A percentile compares a stretch with the other conserved stretches of the same genome.
Conservation (phyloP, 2,797 vertebrate genomes). For the Enteromius anoplus region DNA sequence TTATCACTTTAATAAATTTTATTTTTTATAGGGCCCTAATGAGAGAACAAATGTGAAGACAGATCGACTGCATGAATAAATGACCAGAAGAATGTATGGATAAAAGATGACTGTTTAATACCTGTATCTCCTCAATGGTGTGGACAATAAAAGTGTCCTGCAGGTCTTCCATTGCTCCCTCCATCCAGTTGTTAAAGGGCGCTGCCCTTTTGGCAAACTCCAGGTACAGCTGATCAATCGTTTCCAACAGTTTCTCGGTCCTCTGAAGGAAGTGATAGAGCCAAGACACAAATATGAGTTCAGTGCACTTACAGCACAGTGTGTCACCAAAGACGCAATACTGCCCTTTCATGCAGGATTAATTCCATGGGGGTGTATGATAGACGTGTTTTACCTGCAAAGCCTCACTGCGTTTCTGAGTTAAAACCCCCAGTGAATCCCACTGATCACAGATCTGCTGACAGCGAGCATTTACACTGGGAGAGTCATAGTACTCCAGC, state of each 20-base stretch:
- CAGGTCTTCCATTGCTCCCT: conserved; percentile 97
- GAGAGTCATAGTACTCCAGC: conserved; percentile 98
- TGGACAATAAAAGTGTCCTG: conserved; percentile 98
- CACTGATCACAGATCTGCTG: conserved; percentile 98
- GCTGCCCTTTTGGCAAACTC: conserved; percentile 97
- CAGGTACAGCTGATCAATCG: conserved; percentile 95
- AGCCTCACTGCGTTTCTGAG: conserved; percentile 94
- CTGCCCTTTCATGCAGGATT: too few species aligned
- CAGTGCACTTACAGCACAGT: background rate
- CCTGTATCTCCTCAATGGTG: conserved; percentile 98
- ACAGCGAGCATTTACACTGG: conserved; percentile 94
- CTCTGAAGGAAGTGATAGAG: conserved; percentile 73
- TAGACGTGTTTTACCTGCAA: conserved; percentile 81
- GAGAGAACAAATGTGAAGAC: background rate
- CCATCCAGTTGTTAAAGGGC: conserved; percentile 99
- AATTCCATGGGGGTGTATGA: background rate
- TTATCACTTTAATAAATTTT: background rate
- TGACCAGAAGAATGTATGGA: background rate
- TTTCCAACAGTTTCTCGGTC: conserved; percentile 96
- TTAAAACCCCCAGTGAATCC: conserved; percentile 90
- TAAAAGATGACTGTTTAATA: conserved; percentile 57
- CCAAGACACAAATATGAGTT: background rate
- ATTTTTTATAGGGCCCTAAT: background rate
- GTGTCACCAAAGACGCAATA: background rate
- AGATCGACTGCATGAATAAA: background rate